Percentiles rank a stretch among this genome's conserved stretches.
These are phyloP conservation scores for Myrmecophaga tridactyla DNA, from an alignment of 2,113 vertebrate species.

Conservation along the genomic window DNA sequence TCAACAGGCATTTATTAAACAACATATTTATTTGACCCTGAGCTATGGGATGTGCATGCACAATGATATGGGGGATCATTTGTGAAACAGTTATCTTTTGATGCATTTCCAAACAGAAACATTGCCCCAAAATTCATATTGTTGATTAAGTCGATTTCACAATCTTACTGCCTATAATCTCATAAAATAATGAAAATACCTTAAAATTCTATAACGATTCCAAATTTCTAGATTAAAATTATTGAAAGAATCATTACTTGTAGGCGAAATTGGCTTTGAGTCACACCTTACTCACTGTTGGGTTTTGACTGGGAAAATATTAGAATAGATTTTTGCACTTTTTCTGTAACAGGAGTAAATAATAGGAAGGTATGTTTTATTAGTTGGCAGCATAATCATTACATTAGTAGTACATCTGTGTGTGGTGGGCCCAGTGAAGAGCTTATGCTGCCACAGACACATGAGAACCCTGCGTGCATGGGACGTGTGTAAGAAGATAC, in stretches of 20 bases:
- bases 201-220: neutral
- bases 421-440: neutral
- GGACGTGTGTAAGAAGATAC: neutral
- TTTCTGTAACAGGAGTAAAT: neutral
- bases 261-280: neutral
- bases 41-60: neutral
- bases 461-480: accelerated
- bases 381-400: neutral
- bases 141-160: neutral
- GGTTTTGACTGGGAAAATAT: neutral
- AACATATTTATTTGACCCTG: neutral
- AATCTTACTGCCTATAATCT: neutral
- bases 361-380: neutral
- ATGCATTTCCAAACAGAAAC: neutral
- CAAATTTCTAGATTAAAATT: neutral
- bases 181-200: neutral
- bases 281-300: neutral
- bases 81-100: neutral
- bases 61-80: neutral
- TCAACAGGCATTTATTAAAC: neutral
- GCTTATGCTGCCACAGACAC: accelerated
- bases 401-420: neutral
- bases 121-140: neutral
- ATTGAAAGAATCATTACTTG: neutral
- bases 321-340: neutral